Percentiles rank a stretch among this genome's conserved stretches.
Conservation (phyloP, 2,888 invertebrate genomes). For the Coremacera marginata region DNA sequence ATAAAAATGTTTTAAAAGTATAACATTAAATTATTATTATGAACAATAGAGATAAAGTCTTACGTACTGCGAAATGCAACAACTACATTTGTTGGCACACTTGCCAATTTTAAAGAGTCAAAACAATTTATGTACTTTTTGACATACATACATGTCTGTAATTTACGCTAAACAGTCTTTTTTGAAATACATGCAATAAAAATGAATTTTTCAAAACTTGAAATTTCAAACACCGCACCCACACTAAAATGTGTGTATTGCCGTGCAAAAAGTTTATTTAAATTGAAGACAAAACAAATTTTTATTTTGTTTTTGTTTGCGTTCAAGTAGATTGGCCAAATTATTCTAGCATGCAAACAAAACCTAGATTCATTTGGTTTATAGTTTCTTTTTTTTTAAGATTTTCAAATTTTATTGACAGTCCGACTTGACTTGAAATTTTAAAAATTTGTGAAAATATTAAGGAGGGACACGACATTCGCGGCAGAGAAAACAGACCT, state of each 20-base stretch:
- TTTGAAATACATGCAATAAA: neutral
- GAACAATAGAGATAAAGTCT: neutral
- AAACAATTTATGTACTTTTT: neutral
- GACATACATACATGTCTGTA: neutral
- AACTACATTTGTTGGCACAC: conserved; percentile 39
- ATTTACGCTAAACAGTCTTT: neutral
- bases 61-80: neutral
- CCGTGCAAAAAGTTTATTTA: neutral
- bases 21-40: neutral
- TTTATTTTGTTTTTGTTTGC: neutral
- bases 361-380: conserved; percentile 18
- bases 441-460: no score
- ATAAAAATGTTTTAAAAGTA: no score
- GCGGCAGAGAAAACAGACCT: no score
- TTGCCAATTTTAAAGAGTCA: conserved; percentile 30
- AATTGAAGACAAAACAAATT: neutral
- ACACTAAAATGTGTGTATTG: neutral
- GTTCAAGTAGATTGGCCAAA: no score
- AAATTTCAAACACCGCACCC: neutral
- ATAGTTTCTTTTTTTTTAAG: conserved; percentile 9
- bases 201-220: neutral
- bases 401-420: neutral
- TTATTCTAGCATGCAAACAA: neutral
- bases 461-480: no score
- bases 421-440: no score